A percentile compares a stretch with the other conserved stretches of the same genome.
phyloP scores from a whole-genome alignment of 1,140 invertebrate genomes.

The Batillaria attramentaria region DNA sequence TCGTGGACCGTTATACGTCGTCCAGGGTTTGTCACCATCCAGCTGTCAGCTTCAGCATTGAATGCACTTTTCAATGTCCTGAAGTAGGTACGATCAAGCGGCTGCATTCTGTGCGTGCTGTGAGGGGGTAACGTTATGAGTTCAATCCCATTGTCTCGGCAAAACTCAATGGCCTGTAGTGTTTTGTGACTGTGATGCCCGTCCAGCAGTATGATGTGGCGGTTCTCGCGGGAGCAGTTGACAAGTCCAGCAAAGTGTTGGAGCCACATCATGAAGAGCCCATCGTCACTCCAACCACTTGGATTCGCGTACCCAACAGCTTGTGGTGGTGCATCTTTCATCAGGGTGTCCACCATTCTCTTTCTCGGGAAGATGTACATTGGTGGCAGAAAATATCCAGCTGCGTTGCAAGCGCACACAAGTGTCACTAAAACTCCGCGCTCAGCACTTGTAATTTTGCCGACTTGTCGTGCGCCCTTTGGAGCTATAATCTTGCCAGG shows the following conservation, averaged over 20 bases:
- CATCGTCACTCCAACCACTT: constrained; percentile 45
- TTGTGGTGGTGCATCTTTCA: constrained; percentile 57
- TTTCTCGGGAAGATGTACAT: constrained; percentile 60
- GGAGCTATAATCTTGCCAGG: constrained; percentile 69
- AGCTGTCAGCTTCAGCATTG: constrained; percentile 53
- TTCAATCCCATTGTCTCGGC: constrained; percentile 32
- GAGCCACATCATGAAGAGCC: not conserved
- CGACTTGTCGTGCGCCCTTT: constrained; percentile 70
- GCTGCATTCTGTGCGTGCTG: constrained; percentile 39
- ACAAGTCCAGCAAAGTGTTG: constrained; percentile 7
- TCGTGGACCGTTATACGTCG: constrained; percentile 62
- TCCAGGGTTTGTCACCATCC: constrained; percentile 60
- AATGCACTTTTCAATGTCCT: constrained; percentile 37
- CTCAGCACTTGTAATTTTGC: constrained; percentile 70
- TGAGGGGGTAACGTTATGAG: constrained; percentile 37
- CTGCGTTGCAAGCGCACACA: constrained; percentile 48
- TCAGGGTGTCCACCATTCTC: constrained; percentile 63
- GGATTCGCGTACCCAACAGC: constrained; percentile 31
- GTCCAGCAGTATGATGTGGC: constrained; percentile 36
- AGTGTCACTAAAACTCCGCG: constrained; percentile 63
- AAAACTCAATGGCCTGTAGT: constrained; percentile 36
- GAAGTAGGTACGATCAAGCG: constrained; percentile 38
- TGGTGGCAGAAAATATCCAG: constrained; percentile 56
- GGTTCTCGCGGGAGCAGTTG: not conserved
- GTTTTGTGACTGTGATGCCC: constrained; percentile 45